phyloP scores from a whole-genome alignment of 2,888 invertebrate genomes.

The Ommatoiulus sabulosus region DNA sequence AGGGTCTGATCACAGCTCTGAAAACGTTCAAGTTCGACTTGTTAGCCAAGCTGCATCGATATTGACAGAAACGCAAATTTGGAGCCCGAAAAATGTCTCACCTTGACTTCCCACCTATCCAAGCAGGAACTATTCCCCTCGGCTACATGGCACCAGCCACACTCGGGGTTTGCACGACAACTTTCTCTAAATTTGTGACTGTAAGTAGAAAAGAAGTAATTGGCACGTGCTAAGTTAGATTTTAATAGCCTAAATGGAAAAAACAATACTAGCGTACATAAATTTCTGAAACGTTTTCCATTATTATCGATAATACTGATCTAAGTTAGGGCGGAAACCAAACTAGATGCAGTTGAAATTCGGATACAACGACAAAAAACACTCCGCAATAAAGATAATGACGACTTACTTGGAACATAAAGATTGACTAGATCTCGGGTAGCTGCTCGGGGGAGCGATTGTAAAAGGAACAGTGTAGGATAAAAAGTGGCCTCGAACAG shows the following conservation, averaged over 20 bases:
- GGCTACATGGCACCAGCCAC: slow-evolving; percentile 86
- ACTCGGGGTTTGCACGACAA: slow-evolving; percentile 90
- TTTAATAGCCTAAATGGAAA: too few species aligned
- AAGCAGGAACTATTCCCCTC: slow-evolving; percentile 79
- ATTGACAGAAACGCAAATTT: slow-evolving; percentile 37
- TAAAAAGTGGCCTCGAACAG: slow-evolving; percentile 84
- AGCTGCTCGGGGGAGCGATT: slow-evolving; percentile 71
- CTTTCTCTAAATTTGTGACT: slow-evolving; percentile 68
- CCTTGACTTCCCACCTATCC: slow-evolving; percentile 52
- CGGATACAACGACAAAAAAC: slow-evolving; percentile 20
- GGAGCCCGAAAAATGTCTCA: background rate
- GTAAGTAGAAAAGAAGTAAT: background rate
- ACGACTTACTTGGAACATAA: slow-evolving; percentile 52
- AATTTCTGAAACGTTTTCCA: too few species aligned
- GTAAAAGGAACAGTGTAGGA: slow-evolving; percentile 88
- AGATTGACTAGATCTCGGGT: slow-evolving; percentile 57
- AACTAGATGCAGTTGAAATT: background rate
- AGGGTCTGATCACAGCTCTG: slow-evolving; percentile 65
- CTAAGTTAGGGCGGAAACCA: too few species aligned
- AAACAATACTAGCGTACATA: too few species aligned
- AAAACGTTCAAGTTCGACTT: background rate
- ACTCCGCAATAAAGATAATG: background rate
- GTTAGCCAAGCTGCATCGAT: background rate
- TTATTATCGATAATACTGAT: too few species aligned
- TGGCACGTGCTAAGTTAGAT: too few species aligned